A percentile compares a stretch with the other conserved stretches of the same genome.
Conservation (phyloP, 1,140 invertebrate genomes). For the Augochlora pura region DNA sequence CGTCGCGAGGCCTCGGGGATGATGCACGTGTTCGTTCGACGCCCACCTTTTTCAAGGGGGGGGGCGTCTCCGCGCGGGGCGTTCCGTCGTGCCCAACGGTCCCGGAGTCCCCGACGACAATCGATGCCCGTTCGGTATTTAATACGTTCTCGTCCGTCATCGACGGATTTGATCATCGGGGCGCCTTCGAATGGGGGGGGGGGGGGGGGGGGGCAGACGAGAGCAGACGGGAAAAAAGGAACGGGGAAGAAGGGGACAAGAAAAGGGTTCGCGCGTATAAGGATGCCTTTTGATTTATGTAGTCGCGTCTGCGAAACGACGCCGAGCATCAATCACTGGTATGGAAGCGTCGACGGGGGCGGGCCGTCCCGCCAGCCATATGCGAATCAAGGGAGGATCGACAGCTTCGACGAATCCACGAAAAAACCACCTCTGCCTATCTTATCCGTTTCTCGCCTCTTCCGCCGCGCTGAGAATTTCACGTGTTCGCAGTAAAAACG, state of each 20-base stretch:
- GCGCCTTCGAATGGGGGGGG: constrained; percentile 11
- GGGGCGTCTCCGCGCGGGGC: constrained; percentile 24
- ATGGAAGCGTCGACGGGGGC: constrained; percentile 38
- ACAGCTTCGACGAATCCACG: constrained; percentile 41
- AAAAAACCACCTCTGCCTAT: constrained; percentile 13
- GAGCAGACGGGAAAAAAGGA: neutral
- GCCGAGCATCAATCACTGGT: constrained; percentile 69
- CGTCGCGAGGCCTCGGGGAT: constrained; percentile 8
- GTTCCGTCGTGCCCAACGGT: neutral
- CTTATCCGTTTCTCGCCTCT: neutral
- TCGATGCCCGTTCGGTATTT: constrained; percentile 64
- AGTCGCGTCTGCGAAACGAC: constrained; percentile 66
- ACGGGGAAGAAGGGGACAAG: constrained; percentile 19
- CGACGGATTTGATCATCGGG: constrained; percentile 55
- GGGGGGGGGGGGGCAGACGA: too few relatives aligned
- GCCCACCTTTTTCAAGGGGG: constrained; percentile 46
- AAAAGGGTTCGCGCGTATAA: constrained; percentile 43
- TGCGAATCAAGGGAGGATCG: constrained; percentile 35
- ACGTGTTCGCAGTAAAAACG: too few relatives aligned
- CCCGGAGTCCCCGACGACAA: constrained; percentile 45
- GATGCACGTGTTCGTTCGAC: constrained; percentile 37
- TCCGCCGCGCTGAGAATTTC: too few relatives aligned
- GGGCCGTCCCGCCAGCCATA: constrained; percentile 22
- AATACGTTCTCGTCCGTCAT: constrained; percentile 67
- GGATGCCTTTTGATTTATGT: constrained; percentile 71